Evolutionary conservation across 1,140 invertebrate genomes (phyloP).

Genomic region (Periplaneta americana): DNA sequence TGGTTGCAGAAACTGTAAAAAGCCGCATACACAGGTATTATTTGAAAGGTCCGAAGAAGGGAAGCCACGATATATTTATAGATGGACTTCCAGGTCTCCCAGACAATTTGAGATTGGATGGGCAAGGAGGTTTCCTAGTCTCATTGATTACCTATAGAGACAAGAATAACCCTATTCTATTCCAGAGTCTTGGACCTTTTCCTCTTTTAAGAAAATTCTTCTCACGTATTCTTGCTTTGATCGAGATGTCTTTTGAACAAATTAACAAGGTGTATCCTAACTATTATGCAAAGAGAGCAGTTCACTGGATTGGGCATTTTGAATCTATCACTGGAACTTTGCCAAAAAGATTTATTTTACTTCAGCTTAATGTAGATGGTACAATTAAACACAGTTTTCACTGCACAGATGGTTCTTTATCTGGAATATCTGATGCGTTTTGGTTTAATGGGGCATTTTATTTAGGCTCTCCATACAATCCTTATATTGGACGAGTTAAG

Average conservation of each 20-base stretch:
- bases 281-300: constrained; percentile 43
- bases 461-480: constrained; percentile 63
- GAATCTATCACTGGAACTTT: constrained; percentile 20
- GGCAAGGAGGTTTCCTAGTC: constrained; percentile 60
- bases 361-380: constrained; percentile 59
- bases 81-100: constrained; percentile 72
- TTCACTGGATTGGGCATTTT: constrained; percentile 46
- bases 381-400: constrained; percentile 56
- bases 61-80: constrained; percentile 65
- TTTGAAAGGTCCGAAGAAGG: constrained; percentile 65
- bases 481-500: constrained; percentile 56
- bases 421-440: constrained; percentile 51
- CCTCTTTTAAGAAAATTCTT: constrained; percentile 55
- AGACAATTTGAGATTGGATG: constrained; percentile 70
- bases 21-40: constrained; percentile 57
- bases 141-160: constrained; percentile 47
- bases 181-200: constrained; percentile 44
- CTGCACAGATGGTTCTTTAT: constrained; percentile 41
- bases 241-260: constrained; percentile 52
- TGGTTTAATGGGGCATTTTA: constrained; percentile 50
- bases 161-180: constrained; percentile 41
- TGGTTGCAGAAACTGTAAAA: constrained; percentile 58
- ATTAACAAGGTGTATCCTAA: constrained; percentile 52
- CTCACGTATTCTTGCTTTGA: constrained; percentile 41
- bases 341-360: constrained; percentile 38